These are phyloP conservation scores for Cepphus grylle DNA, from an alignment of 2,113 vertebrate genomes.

Conservation along the genomic window DNA sequence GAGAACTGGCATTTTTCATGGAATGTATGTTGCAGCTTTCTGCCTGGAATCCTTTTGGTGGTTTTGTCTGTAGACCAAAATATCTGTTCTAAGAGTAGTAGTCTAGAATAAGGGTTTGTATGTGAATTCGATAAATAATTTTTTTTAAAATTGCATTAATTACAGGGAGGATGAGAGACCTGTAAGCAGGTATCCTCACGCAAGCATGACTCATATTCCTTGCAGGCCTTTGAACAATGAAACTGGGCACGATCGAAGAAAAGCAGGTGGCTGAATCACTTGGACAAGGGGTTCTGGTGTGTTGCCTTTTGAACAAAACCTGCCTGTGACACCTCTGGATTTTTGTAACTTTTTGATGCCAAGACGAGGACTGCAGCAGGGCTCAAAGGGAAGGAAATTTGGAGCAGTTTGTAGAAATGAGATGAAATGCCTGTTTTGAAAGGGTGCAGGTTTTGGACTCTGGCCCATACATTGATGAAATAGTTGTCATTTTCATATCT, in stretches of 20 bases:
- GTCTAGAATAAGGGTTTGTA: background rate
- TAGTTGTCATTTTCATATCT: background rate
- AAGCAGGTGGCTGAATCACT: conserved; percentile 33
- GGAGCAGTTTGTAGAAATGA: background rate
- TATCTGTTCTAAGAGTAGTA: background rate
- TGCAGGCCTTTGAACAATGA: background rate
- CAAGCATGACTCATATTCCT: conserved; percentile 22
- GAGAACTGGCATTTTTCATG: background rate
- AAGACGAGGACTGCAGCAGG: background rate
- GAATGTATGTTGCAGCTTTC: background rate
- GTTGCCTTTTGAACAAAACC: background rate
- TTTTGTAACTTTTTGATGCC: background rate
- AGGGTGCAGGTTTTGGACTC: background rate
- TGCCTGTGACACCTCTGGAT: background rate
- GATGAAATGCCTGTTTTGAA: background rate
- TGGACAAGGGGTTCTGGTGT: background rate
- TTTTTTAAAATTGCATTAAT: background rate
- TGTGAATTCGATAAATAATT: background rate
- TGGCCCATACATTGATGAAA: background rate
- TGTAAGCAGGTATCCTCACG: background rate
- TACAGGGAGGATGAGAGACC: conserved; percentile 16
- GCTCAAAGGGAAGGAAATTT: background rate
- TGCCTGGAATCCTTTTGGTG: background rate
- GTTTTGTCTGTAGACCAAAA: background rate
- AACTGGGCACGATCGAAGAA: background rate